Evolutionary conservation across 2,113 vertebrate genomes (phyloP).

Genomic region (Neodontobutis hainanensis): DNA sequence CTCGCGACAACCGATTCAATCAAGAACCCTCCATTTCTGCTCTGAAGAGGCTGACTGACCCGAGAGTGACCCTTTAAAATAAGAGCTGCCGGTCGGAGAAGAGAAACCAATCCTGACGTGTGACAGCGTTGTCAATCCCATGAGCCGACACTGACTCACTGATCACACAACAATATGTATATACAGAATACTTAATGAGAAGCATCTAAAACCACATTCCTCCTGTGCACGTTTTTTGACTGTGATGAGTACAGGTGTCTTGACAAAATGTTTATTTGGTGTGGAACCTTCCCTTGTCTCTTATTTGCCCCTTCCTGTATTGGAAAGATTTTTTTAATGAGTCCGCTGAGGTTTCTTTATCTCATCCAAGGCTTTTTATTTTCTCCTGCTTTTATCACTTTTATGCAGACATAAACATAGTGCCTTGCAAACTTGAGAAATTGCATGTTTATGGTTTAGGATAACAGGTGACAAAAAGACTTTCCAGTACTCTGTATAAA

Average conservation of each 20-base stretch:
- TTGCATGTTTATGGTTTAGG: neutral
- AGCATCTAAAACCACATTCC: neutral
- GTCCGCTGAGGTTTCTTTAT: constrained; percentile 42
- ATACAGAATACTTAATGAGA: neutral
- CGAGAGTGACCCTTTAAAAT: constrained; percentile 13
- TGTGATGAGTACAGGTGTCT: neutral
- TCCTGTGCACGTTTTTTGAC: neutral
- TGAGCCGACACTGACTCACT: neutral
- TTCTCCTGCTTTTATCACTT: constrained; percentile 10
- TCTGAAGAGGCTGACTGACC: constrained; percentile 27
- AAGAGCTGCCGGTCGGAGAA: constrained; percentile 10
- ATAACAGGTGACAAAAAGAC: constrained; percentile 4
- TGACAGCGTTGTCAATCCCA: constrained; percentile 11
- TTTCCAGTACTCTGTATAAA: neutral
- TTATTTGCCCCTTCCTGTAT: constrained; percentile 45
- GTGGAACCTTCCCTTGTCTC: constrained; percentile 1
- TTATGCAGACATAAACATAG: constrained; percentile 26
- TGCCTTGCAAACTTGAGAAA: constrained; percentile 8
- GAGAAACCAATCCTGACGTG: constrained; percentile 23
- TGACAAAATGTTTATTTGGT: neutral
- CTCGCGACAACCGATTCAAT: constrained; percentile 32
- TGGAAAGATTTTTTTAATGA: constrained; percentile 43
- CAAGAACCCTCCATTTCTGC: constrained; percentile 30
- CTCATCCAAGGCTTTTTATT: constrained; percentile 15
- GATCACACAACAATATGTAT: neutral